A percentile compares a stretch with the other conserved stretches of the same genome.
phyloP scores from a whole-genome alignment of 2,888 invertebrate genomes.

The Cheilosia scutellata region DNA sequence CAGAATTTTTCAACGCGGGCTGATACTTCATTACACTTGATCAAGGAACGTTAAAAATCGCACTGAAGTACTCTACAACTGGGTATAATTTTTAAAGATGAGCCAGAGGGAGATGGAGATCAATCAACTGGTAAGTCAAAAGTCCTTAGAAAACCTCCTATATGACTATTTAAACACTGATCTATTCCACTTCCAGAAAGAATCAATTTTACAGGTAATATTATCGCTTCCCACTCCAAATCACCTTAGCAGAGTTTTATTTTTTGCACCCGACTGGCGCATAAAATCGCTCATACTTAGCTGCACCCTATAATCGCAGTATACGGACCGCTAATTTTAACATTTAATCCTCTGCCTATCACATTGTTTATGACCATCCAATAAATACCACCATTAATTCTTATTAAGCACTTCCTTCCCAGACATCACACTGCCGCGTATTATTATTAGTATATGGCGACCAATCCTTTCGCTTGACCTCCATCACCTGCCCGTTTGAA shows the following conservation, averaged over 20 bases:
- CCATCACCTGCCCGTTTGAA: constrained; percentile 70
- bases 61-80: too few species aligned
- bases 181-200: too few species aligned
- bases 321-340: constrained; percentile 64
- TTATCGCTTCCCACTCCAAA: not conserved
- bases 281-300: constrained; percentile 54
- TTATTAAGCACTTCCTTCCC: constrained; percentile 72
- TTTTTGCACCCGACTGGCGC: constrained; percentile 12
- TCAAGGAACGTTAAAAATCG: too few species aligned
- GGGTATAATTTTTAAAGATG: too few species aligned
- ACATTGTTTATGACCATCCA: constrained; percentile 72
- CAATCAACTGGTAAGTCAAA: too few species aligned
- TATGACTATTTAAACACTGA: too few species aligned
- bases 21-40: too few species aligned
- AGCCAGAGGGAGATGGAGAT: too few species aligned
- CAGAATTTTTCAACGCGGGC: too few species aligned
- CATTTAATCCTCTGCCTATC: constrained; percentile 71
- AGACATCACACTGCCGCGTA: not conserved
- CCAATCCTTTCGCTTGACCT: constrained; percentile 72
- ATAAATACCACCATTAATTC: constrained; percentile 71
- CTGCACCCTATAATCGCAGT: constrained; percentile 56
- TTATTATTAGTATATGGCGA: not conserved
- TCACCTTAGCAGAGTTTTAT: not conserved
- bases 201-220: not conserved
- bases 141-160: too few species aligned